A percentile compares a stretch with the other conserved stretches of the same genome.
These are phyloP conservation scores for Pandion haliaetus DNA, from an alignment of 2,113 vertebrate genomes.

Conservation along the genomic window DNA sequence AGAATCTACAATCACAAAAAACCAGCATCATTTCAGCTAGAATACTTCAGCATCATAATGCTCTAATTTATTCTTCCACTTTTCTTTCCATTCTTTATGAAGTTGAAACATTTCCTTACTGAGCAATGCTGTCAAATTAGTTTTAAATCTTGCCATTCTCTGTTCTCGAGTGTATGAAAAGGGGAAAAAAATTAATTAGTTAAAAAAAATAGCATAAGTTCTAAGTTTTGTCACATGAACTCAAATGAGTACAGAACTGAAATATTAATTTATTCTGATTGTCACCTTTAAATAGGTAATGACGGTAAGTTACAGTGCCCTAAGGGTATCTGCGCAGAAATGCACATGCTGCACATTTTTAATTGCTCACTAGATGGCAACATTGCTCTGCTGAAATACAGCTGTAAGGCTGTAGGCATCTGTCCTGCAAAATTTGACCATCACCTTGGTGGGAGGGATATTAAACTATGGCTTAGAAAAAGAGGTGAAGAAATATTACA, in stretches of 20 bases:
- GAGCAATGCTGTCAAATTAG: background rate
- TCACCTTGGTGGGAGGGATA: background rate
- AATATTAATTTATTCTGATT: background rate
- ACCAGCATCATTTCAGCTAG: background rate
- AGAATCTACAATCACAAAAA: background rate
- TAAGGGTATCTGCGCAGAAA: background rate
- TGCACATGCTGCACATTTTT: background rate
- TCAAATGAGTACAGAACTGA: background rate
- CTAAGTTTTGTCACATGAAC: background rate
- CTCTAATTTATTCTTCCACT: background rate
- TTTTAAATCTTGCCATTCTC: background rate
- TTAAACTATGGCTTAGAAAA: background rate
- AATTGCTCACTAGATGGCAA: slow-evolving; percentile 65
- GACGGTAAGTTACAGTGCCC: background rate
- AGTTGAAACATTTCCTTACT: background rate
- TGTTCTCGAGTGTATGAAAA: background rate
- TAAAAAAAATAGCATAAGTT: background rate
- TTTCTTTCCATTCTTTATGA: background rate
- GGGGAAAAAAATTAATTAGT: background rate
- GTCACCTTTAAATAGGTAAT: background rate
- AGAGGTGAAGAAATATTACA: background rate
- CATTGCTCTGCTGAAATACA: background rate
- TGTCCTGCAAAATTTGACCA: background rate
- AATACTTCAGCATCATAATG: background rate
- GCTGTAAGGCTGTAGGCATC: background rate